Percentiles rank a stretch among this genome's conserved stretches.
Evolutionary conservation across 2,888 invertebrate species (phyloP).

Genomic region (Stenodera caucasica): DNA sequence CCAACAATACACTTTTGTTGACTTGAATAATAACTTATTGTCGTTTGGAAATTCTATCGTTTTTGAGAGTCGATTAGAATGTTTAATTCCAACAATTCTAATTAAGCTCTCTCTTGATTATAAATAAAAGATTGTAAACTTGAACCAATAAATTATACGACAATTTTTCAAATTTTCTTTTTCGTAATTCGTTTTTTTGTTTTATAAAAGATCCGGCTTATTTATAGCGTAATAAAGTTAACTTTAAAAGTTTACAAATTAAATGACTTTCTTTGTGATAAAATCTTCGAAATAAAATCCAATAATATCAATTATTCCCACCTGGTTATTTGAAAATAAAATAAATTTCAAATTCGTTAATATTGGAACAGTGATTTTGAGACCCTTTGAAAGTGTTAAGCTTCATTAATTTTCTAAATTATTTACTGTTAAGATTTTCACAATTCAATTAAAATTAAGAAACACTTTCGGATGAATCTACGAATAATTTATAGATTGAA

Average conservation of each 20-base stretch:
- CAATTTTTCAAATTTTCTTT: not conserved
- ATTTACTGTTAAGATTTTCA: too few relatives aligned
- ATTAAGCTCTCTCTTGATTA: too few relatives aligned
- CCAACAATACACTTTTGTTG: not conserved
- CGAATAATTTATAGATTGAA: not conserved
- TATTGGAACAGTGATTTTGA: too few relatives aligned
- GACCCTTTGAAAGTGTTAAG: too few relatives aligned
- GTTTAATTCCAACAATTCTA: not conserved
- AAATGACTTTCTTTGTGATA: not conserved
- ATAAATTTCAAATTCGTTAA: too few relatives aligned
- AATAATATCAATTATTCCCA: not conserved
- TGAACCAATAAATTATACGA: not conserved
- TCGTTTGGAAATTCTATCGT: not conserved
- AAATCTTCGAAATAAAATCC: not conserved
- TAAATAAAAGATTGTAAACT: too few relatives aligned
- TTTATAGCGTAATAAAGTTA: not conserved
- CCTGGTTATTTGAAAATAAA: not conserved
- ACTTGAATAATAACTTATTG: not conserved
- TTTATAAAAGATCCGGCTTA: not conserved
- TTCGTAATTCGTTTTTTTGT: not conserved
- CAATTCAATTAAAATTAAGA: not conserved
- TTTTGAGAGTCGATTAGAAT: not conserved
- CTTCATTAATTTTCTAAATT: too few relatives aligned
- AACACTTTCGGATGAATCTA: not conserved
- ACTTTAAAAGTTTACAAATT: not conserved